Evolutionary conservation across 2,888 invertebrate genomes (phyloP).

Genomic region (Hofmannophila pseudospretella): DNA sequence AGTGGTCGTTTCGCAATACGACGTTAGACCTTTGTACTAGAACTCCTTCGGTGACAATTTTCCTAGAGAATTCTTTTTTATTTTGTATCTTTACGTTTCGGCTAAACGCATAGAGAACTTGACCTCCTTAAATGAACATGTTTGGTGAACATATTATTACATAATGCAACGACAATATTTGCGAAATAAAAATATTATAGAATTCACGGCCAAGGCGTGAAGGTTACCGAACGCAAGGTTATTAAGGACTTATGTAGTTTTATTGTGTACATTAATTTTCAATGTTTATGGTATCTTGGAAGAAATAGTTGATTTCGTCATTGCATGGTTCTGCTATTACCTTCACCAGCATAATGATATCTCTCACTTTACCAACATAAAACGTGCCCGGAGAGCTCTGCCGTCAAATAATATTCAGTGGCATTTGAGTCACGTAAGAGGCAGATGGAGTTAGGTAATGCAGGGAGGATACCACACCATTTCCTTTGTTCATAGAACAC

Average conservation of each 20-base stretch:
- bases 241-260: not conserved
- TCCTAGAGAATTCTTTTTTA: not conserved
- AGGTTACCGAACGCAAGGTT: conserved; percentile 16
- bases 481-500: too few species aligned
- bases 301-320: not conserved
- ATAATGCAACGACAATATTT: conserved; percentile 34
- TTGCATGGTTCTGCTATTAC: conserved; percentile 21
- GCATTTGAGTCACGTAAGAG: conserved; percentile 30
- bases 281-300: not conserved
- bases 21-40: conserved; percentile 8
- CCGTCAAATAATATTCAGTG: conserved; percentile 36
- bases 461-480: conserved; percentile 8
- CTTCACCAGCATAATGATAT: conserved; percentile 28
- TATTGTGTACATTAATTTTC: not conserved
- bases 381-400: conserved; percentile 27
- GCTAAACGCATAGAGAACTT: conserved; percentile 49
- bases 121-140: conserved; percentile 58
- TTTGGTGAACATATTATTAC: conserved; percentile 40
- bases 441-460: conserved; percentile 24
- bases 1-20: conserved; percentile 35
- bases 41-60: conserved; percentile 2
- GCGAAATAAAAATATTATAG: conserved; percentile 33
- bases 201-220: conserved; percentile 37
- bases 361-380: conserved; percentile 30
- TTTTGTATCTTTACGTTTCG: not conserved